A percentile compares a stretch with the other conserved stretches of the same genome.
Evolutionary conservation across 92 coral and sea anemone genomes (phyloP).

Genomic region (Palythoa heliodiscus): DNA sequence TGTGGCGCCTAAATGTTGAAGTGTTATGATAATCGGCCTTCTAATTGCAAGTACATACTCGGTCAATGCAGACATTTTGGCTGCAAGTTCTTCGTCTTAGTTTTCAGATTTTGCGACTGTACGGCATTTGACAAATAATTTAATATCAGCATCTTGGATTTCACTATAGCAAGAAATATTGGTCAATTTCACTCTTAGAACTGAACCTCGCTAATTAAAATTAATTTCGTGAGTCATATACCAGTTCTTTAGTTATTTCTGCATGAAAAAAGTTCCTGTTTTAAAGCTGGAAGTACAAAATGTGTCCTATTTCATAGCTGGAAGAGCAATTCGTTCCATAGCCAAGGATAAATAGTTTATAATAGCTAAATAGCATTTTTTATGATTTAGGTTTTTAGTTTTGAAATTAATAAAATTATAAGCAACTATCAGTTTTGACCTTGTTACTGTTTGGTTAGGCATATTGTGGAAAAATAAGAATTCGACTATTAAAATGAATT

Average conservation of each 20-base stretch:
- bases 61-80: not conserved
- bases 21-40: not conserved
- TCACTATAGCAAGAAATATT: not conserved
- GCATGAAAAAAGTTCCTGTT: not conserved
- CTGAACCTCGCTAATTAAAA: too few species aligned
- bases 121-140: not conserved
- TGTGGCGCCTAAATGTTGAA: conserved; percentile 20
- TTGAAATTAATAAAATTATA: not conserved
- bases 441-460: too few species aligned
- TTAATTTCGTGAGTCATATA: not conserved
- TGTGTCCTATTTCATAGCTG: not conserved
- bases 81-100: not conserved
- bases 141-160: not conserved
- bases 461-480: too few species aligned
- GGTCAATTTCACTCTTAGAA: not conserved
- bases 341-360: not conserved
- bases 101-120: not conserved
- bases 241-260: not conserved
- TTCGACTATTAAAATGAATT: too few species aligned
- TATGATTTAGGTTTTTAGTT: not conserved
- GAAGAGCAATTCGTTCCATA: not conserved
- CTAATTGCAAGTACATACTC: not conserved
- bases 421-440: too few species aligned
- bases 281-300: not conserved
- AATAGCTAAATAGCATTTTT: not conserved